Base-by-base conservation (phyloP, 2,888 invertebrate species). In the Itoplectis maculator region DNA sequence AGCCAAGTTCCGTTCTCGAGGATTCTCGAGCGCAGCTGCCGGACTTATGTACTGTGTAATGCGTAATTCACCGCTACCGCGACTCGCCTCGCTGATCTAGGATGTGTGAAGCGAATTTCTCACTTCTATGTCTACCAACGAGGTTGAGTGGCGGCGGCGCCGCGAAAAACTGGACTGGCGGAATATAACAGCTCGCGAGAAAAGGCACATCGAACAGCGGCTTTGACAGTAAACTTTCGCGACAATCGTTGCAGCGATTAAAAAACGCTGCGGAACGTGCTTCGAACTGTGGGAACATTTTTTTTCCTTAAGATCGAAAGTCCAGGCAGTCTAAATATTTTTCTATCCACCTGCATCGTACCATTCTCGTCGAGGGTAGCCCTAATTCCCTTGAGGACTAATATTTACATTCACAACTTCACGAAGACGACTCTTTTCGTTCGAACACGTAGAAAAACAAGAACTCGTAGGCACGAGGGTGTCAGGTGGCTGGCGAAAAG, bases 11-110 rank as follows among this genome's bases (percentile, higher is more conserved):
- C 74, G 70, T 66, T 51, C 61, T 40, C 37, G 69, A 72, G 75
- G 74, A 66, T 76, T 72, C 75, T 63, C 74, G 76, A 61, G 86
- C 87, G 84, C 86, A 87, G 88, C 88, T 90, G 90, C 82, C 87
- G 89, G 88, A 89, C 88, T 91, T 90, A 89, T 91, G 89, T 88
- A 84, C 89, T 91, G 92, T 91, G 91, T 91, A 92, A 91, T 91
- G 91, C 88, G 87, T 92, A 91, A 92, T 90, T 85, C 86, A 80
- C 75, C 73, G 81, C 81, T 79, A 81, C 81, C 61, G 72, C 72
- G 59, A 59, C 59, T 59, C 54, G 45, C 49, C 47, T 69, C 70
- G 40, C 47, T 85, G 87, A 86, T 88, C 84, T 86, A 88, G 87
- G 84, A 86, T 87, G 84, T 79, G 85, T 81, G 85, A 85, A 76